phyloP scores from a whole-genome alignment of 2,888 invertebrate species.

The Epiblema foenella region DNA sequence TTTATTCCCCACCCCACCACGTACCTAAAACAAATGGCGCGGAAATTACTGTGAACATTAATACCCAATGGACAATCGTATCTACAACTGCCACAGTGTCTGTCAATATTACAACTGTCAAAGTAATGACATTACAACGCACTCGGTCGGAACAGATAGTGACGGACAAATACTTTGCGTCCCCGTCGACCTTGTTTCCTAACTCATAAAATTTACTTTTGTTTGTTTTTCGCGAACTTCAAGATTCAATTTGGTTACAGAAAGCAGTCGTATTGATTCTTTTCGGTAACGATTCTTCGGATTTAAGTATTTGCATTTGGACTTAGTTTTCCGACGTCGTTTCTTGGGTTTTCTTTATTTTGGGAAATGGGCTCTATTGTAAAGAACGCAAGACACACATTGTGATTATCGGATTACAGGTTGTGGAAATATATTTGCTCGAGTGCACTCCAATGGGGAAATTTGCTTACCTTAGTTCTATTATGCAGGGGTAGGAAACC shows the following conservation, averaged over 20 bases:
- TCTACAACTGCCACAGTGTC: conserved; percentile 70
- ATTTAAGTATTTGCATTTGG: conserved; percentile 64
- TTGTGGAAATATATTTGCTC: conserved; percentile 51
- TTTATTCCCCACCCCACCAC: conserved; percentile 6
- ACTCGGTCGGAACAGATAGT: conserved; percentile 75
- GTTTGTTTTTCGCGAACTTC: conserved; percentile 29
- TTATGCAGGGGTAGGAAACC: conserved; percentile 57
- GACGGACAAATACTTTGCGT: conserved; percentile 48
- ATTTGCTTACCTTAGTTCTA: conserved; percentile 68
- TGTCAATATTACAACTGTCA: conserved; percentile 67
- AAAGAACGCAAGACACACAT: background rate
- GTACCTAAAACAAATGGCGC: conserved; percentile 58
- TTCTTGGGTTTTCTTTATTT: conserved; percentile 5
- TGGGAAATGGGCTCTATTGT: background rate
- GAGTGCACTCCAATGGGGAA: conserved; percentile 68
- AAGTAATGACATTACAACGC: conserved; percentile 70
- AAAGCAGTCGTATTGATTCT: conserved; percentile 63
- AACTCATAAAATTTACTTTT: conserved; percentile 47
- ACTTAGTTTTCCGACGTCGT: background rate
- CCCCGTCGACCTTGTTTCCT: conserved; percentile 45
- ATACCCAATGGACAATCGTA: conserved; percentile 64
- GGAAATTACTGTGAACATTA: conserved; percentile 70
- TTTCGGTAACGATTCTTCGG: conserved; percentile 65
- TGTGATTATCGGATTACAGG: background rate
- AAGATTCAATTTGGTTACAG: conserved; percentile 63